phyloP scores from a whole-genome alignment of 2,797 vertebrate genomes.

The Todus mexicanus region DNA sequence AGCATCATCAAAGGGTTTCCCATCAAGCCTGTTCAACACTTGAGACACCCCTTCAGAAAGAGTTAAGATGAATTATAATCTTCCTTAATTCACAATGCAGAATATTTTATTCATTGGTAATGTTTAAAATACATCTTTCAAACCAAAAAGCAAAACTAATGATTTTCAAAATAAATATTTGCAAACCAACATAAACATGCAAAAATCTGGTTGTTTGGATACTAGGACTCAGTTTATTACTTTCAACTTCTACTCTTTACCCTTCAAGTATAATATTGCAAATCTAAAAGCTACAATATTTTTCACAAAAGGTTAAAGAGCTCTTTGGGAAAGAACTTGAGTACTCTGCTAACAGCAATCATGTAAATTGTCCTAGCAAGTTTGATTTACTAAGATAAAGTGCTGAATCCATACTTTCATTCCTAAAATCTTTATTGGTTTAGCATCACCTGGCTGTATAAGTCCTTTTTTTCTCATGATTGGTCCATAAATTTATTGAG shows the following conservation, averaged over 20 bases:
- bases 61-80: conserved; percentile 6
- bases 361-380: neutral
- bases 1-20: conserved; percentile 94
- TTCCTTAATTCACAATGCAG: neutral
- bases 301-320: neutral
- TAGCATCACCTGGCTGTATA: neutral
- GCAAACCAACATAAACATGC: neutral
- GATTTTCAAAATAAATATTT: too few species aligned
- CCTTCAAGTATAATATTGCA: neutral
- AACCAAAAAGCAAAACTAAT: neutral
- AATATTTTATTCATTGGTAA: neutral
- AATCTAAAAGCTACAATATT: neutral
- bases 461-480: neutral
- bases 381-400: neutral
- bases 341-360: neutral
- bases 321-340: neutral
- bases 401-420: neutral
- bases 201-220: neutral
- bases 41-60: conserved; percentile 90
- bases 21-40: conserved; percentile 94
- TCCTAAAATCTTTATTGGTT: neutral
- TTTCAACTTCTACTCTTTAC: neutral
- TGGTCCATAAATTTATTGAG: neutral
- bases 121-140: neutral
- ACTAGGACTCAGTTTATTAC: neutral